These are phyloP conservation scores for Pyrocoelia pectoralis DNA, from an alignment of 2,888 invertebrate genomes.

Conservation along the genomic window DNA sequence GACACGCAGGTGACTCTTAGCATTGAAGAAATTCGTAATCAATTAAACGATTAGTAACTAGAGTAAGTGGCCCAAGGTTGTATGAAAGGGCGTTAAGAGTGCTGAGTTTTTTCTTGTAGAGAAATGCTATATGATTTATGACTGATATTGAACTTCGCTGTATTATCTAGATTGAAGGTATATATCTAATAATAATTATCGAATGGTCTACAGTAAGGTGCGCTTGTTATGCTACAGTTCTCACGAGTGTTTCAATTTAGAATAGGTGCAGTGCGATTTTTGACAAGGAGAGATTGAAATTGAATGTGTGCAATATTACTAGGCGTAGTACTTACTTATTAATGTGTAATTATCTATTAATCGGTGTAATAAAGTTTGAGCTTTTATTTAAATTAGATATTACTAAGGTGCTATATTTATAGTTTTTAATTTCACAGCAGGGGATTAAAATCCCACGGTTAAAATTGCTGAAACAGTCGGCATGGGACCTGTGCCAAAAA, in stretches of 20 bases:
- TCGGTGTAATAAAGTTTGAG: constrained; percentile 1
- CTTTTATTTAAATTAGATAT: constrained; percentile 5
- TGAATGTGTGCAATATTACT: constrained; percentile 8
- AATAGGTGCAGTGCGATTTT: constrained; percentile 19
- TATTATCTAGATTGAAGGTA: constrained; percentile 32
- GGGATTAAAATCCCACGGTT: constrained; percentile 35
- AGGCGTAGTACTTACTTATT: constrained; percentile 8
- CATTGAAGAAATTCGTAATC: background rate
- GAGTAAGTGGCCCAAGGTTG: constrained; percentile 24
- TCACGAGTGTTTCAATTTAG: constrained; percentile 24
- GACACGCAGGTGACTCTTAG: constrained; percentile 22
- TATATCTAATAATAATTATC: constrained; percentile 27
- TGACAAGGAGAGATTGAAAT: constrained; percentile 16
- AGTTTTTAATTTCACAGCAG: constrained; percentile 30
- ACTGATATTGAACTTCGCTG: constrained; percentile 41
- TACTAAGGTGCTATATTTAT: constrained; percentile 26
- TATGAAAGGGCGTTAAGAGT: constrained; percentile 21
- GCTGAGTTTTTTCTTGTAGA: constrained; percentile 8
- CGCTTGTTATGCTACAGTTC: constrained; percentile 27
- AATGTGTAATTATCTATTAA: constrained; percentile 8
- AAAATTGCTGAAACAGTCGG: constrained; percentile 12
- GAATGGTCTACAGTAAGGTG: constrained; percentile 22
- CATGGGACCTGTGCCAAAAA: constrained; percentile 13
- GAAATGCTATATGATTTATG: constrained; percentile 35
- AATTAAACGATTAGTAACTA: background rate